These are phyloP conservation scores for Tinamus guttatus DNA, from an alignment of 2,113 vertebrate genomes.

Conservation along the genomic window DNA sequence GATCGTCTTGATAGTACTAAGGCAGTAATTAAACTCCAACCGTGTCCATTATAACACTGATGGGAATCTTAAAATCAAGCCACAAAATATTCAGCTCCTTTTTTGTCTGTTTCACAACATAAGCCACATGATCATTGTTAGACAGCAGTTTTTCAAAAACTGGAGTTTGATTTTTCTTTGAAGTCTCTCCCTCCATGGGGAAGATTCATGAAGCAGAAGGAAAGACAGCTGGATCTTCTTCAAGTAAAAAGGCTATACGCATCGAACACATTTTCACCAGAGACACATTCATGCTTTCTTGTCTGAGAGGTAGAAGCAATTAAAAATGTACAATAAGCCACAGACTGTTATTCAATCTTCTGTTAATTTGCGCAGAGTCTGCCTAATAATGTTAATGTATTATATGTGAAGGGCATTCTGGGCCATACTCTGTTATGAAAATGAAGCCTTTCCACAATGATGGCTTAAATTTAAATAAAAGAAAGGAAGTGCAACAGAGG, in stretches of 20 bases:
- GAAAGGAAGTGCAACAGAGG: background rate
- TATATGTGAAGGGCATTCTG: background rate
- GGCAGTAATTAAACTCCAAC: conserved; percentile 16
- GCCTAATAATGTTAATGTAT: background rate
- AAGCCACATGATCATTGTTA: background rate
- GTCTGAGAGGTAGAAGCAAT: background rate
- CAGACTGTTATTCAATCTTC: background rate
- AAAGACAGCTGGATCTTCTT: background rate
- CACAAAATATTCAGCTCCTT: background rate
- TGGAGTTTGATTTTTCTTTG: background rate
- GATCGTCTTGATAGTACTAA: background rate
- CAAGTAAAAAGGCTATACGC: background rate
- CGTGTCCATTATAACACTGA: background rate
- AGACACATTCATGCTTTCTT: background rate
- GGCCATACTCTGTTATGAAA: background rate
- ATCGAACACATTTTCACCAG: background rate
- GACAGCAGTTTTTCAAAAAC: background rate
- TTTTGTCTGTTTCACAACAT: background rate
- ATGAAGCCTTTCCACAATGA: background rate
- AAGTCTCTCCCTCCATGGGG: background rate
- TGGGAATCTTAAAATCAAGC: conserved; percentile 15
- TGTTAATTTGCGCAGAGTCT: background rate
- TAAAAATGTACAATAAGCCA: background rate
- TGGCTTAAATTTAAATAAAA: background rate
- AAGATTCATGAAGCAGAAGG: background rate